These are phyloP conservation scores for Dysidea cf. avara DNA, from an alignment of 37 sponge, comb jelly and placozoan species.

Conservation along the genomic window DNA sequence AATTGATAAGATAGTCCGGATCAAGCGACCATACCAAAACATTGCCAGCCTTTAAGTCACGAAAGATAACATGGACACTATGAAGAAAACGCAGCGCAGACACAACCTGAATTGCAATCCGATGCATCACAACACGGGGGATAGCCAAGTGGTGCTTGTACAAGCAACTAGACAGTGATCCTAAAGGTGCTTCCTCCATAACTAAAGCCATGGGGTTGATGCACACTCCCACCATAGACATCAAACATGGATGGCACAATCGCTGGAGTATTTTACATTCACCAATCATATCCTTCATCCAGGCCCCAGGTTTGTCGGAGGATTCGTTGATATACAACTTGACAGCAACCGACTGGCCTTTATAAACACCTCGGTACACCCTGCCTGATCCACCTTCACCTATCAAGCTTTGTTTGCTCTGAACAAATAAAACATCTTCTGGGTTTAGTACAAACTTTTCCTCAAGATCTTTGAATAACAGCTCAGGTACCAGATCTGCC, in stretches of 20 bases:
- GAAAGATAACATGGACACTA: constrained; percentile 23
- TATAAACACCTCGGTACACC: constrained; percentile 73
- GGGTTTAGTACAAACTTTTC: constrained; percentile 25
- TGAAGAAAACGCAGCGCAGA: constrained; percentile 41
- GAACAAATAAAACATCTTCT: constrained; percentile 15
- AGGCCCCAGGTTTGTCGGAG: not conserved
- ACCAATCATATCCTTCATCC: constrained; percentile 12
- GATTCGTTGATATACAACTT: constrained; percentile 52
- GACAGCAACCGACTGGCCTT: constrained; percentile 82
- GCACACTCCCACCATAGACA: constrained; percentile 41
- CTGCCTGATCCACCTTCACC: constrained; percentile 55
- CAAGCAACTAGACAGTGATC: constrained; percentile 18
- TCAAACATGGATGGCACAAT: constrained; percentile 33
- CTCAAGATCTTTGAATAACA: constrained; percentile 41
- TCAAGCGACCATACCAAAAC: constrained; percentile 51
- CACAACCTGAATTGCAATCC: constrained; percentile 44
- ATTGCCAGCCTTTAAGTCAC: constrained; percentile 43
- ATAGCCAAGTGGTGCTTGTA: constrained; percentile 8
- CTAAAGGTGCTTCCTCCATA: constrained; percentile 48
- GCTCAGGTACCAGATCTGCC: constrained; percentile 43
- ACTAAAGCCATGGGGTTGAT: constrained; percentile 32
- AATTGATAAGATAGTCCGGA: constrained; percentile 29
- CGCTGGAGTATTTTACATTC: constrained; percentile 28
- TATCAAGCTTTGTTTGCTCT: constrained; percentile 17
- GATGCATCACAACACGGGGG: constrained; percentile 22